Conservation (phyloP, 2,113 vertebrate genomes). For the Plecotus auritus region DNA sequence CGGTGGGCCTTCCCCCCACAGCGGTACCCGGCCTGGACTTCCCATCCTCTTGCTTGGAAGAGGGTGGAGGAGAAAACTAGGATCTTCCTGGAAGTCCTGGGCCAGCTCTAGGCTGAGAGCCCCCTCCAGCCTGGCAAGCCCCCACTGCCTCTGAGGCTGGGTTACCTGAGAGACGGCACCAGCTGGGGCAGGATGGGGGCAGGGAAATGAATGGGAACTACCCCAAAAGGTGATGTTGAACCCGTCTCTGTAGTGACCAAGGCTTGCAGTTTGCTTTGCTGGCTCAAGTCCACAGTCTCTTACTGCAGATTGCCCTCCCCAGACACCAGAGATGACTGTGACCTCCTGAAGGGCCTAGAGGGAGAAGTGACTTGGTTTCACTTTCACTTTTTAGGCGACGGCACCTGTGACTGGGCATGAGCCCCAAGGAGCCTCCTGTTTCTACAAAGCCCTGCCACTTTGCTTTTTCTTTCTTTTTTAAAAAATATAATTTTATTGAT, state of each 20-base stretch:
- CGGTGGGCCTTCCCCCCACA: not conserved
- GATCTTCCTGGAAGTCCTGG: not conserved
- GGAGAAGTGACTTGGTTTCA: slow-evolving; percentile 48
- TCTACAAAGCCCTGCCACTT: not conserved
- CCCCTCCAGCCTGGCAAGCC: not conserved
- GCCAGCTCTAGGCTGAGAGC: no score
- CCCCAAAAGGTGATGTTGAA: not conserved
- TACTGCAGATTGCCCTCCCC: not conserved
- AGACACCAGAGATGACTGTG: not conserved
- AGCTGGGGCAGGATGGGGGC: accelerated
- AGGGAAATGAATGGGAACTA: not conserved
- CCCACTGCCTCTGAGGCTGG: not conserved
- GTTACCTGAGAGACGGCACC: not conserved
- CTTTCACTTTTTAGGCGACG: slow-evolving; percentile 49
- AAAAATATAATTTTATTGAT: no score
- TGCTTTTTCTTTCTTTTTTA: no score
- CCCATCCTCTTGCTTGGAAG: not conserved
- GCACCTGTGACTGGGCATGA: not conserved
- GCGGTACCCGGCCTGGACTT: not conserved
- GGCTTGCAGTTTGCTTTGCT: not conserved
- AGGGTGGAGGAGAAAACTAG: not conserved
- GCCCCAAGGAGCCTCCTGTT: not conserved
- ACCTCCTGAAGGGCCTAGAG: not conserved
- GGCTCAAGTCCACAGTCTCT: not conserved
- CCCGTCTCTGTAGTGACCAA: not conserved